Evolutionary conservation across 2,888 invertebrate genomes (phyloP), one percentile per base, ranked within the genome.

Genomic region (Cyaniris semiargus): DNA sequence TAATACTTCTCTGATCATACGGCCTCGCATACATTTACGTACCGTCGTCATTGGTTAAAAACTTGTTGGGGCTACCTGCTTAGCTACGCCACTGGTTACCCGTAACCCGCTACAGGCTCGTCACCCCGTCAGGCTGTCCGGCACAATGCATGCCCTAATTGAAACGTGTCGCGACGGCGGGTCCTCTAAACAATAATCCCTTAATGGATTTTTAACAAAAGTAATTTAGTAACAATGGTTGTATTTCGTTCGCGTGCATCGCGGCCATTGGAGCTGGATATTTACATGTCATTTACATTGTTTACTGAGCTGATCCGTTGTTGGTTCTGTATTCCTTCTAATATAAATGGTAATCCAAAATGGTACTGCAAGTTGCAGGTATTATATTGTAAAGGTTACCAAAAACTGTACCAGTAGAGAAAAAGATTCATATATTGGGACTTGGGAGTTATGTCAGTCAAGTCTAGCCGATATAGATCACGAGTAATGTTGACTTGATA

Each of bases 141-240:
- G 27, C 48, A 44, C 72, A 72, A 72, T 72, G 23, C 48, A 27
- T 53, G 71, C 53, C 27, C 48, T 74, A 74, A 74, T 74, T 74
- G 74, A 74, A 74, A 74, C 48, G 74, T 74, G 74, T 74, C 74
- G 13, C 74, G 44, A 44, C 27, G 8, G 44, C 27, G 53, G 44
- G 48, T 13, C 48, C 74, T 23, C 74, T 74, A 74, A 74, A 74
- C 53, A 74, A 74, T 74, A 74, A 74, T 74, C 38, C 74, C 48
- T 2, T 74, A 48, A 74, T 53, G 48, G 48, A 74, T 74, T 74
- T 53, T 74, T 53, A 48, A 71, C 71, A 38, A 71, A 53, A 48
- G 74, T 74, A 74, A 74, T 74, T 74, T 48, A 74, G 74, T 48
- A 74, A 74, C 74, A 74, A 74, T 74, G 53, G 48, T 6, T 23